Conservation (phyloP, 2,113 vertebrate species). For the Tenrec ecaudatus region DNA sequence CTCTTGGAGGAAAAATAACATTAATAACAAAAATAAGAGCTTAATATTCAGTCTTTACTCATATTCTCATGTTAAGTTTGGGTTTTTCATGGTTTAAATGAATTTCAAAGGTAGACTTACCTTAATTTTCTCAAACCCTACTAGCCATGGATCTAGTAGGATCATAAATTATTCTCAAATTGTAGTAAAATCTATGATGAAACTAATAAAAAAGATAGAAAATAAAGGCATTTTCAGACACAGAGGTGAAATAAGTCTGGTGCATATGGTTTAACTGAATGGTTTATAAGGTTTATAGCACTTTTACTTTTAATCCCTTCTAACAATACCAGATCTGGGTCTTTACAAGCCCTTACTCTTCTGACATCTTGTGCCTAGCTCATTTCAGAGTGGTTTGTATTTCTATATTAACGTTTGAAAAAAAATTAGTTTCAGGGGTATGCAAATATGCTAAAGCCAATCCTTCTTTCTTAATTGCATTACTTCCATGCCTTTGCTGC, state of each 20-base stretch:
- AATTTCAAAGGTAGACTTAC: neutral
- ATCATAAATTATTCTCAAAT: neutral
- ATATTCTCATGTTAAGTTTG: neutral
- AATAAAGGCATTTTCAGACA: constrained; percentile 3
- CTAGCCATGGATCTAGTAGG: neutral
- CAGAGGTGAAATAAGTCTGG: neutral
- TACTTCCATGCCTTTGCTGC: constrained; percentile 37
- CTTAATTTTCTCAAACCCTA: neutral
- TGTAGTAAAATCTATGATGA: neutral
- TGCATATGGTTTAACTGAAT: neutral
- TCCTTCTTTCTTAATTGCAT: neutral
- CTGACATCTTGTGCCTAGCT: constrained; percentile 10
- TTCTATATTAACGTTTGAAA: constrained; percentile 42
- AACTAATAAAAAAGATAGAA: neutral
- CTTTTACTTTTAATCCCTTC: neutral
- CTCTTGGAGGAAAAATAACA: neutral
- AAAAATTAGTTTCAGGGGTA: constrained; percentile 33
- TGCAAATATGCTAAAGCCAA: neutral
- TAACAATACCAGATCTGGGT: constrained; percentile 17
- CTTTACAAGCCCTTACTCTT: neutral
- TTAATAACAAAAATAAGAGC: neutral
- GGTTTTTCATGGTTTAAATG: neutral
- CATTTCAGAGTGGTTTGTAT: constrained; percentile 8
- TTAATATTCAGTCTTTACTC: neutral
- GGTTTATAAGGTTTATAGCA: constrained; percentile 28